phyloP scores from a whole-genome alignment of 2,797 vertebrate species.

The Thalassophryne amazonica region DNA sequence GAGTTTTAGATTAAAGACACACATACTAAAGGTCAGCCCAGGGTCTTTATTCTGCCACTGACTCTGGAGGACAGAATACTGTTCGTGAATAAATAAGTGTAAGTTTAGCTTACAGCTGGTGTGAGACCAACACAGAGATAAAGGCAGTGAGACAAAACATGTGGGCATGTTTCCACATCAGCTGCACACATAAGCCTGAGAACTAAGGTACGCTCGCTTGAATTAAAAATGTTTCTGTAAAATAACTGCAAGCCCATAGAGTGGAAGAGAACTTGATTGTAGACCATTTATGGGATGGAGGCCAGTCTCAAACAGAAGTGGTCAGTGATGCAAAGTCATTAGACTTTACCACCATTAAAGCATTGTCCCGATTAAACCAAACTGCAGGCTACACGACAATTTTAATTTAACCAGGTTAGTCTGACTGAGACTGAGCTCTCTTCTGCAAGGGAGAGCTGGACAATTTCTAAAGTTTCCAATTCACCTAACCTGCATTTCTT shows the following conservation, averaged over 20 bases:
- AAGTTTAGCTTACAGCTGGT: background rate
- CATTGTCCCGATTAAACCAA: conserved; percentile 48
- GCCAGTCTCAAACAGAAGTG: conserved; percentile 76
- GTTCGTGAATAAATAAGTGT: conserved; percentile 58
- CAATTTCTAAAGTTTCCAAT: no score
- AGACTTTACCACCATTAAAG: conserved; percentile 66
- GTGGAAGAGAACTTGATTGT: conserved; percentile 82
- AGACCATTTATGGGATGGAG: conserved; percentile 83
- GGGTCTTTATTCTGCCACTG: conserved; percentile 37
- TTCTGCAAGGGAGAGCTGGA: no score
- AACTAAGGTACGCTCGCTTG: conserved; percentile 67
- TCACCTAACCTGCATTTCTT: no score
- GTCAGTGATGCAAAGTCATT: conserved; percentile 84
- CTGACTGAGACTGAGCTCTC: no score
- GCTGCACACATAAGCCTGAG: conserved; percentile 36
- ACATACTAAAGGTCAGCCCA: conserved; percentile 66
- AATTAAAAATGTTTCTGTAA: conserved; percentile 89
- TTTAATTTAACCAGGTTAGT: no score
- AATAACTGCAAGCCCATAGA: no score
- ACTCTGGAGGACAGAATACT: conserved; percentile 53
- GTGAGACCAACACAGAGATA: conserved; percentile 13
- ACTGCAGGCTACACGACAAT: conserved; percentile 20
- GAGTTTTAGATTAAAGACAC: conserved; percentile 73
- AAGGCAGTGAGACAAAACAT: background rate
- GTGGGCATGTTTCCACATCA: background rate